Conservation (phyloP, 1,140 invertebrate genomes). For the Lineus longissimus region DNA sequence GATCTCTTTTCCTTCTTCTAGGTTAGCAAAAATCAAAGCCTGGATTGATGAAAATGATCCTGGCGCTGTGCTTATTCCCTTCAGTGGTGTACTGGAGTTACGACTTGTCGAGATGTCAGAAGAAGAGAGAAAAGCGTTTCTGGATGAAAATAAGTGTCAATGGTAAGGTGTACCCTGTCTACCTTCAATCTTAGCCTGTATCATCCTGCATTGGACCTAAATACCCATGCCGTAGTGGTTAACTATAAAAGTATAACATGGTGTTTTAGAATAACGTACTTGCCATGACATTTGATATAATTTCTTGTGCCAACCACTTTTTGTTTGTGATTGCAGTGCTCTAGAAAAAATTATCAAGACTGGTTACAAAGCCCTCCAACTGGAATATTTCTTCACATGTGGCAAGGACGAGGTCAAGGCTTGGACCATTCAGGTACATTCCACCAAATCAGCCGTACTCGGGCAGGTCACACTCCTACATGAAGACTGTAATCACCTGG, state of each 20-base stretch:
- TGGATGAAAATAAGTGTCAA: slow-evolving; percentile 74
- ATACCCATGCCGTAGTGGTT: no score
- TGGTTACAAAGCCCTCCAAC: slow-evolving; percentile 90
- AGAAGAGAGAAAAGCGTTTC: slow-evolving; percentile 69
- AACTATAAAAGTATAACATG: no score
- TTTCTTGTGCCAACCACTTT: no score
- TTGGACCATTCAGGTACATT: slow-evolving; percentile 93
- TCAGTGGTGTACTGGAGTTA: slow-evolving; percentile 88
- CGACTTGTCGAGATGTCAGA: slow-evolving; percentile 82
- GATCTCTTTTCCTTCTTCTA: slow-evolving; percentile 49
- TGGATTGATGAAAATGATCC: slow-evolving; percentile 98
- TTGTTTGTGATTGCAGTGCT: slow-evolving; percentile 59
- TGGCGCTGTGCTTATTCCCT: slow-evolving; percentile 87
- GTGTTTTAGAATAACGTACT: no score
- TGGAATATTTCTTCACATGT: slow-evolving; percentile 91
- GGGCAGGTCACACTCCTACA: no score
- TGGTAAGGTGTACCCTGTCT: slow-evolving; percentile 60
- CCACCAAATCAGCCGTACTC: no score
- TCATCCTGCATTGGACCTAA: no score
- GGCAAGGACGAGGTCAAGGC: slow-evolving; percentile 98
- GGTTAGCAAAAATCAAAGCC: slow-evolving; percentile 96
- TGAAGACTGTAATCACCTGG: no score
- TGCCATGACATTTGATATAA: no score
- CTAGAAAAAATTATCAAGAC: slow-evolving; percentile 96
- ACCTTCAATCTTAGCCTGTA: not conserved